These are phyloP conservation scores for Thunnus albacares DNA, from an alignment of 2,797 vertebrate species.

Conservation along the genomic window DNA sequence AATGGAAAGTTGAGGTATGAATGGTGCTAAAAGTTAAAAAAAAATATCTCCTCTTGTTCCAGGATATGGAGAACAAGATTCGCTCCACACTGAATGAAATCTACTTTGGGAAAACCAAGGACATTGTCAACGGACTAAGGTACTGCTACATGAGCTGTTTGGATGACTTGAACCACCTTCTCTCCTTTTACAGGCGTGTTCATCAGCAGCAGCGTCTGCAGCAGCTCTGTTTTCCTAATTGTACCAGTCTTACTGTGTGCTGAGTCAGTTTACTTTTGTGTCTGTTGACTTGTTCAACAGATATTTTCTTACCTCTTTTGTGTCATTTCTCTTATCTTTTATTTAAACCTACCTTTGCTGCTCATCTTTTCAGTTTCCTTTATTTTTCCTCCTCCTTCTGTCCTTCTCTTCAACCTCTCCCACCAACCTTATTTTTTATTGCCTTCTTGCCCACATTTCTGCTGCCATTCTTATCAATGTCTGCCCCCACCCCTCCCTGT, in stretches of 20 bases:
- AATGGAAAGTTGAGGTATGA: neutral
- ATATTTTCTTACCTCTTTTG: neutral
- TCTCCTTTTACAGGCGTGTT: conserved; percentile 34
- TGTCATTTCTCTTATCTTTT: conserved; percentile 23
- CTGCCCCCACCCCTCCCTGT: conserved; percentile 27
- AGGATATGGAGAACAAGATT: conserved; percentile 99
- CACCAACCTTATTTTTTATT: conserved; percentile 11
- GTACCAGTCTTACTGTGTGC: neutral
- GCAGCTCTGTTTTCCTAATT: conserved; percentile 3
- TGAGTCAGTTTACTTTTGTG: neutral
- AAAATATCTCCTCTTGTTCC: conserved; percentile 23
- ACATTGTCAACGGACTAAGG: conserved; percentile 99
- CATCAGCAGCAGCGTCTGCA: conserved; percentile 4
- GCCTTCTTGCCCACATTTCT: conserved; percentile 3
- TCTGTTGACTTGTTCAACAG: conserved; percentile 15
- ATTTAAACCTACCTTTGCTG: conserved; percentile 2
- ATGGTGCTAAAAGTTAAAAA: neutral
- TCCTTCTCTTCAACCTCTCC: conserved; percentile 6
- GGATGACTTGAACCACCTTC: neutral
- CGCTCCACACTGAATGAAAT: conserved; percentile 99
- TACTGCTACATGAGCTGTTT: conserved; percentile 68
- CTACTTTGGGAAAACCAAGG: conserved; percentile 99
- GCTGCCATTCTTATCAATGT: conserved; percentile 28
- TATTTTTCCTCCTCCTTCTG: conserved; percentile 1
- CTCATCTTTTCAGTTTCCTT: neutral